These are phyloP conservation scores for Miniopterus natalensis DNA, from an alignment of 2,113 vertebrate genomes.

Conservation along the genomic window DNA sequence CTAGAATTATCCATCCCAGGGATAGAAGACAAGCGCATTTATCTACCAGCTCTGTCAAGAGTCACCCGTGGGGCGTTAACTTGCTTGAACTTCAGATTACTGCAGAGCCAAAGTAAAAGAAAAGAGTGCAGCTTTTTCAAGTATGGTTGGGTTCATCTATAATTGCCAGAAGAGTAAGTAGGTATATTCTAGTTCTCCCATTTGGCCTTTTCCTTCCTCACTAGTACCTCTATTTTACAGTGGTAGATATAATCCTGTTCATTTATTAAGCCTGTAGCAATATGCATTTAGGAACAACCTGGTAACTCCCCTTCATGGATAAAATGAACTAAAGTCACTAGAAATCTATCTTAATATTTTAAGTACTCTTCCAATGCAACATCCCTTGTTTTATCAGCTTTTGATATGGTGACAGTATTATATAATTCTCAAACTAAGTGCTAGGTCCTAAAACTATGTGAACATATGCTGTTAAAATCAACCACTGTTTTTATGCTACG, in stretches of 20 bases:
- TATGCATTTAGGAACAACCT: not conserved
- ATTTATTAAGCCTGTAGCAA: not conserved
- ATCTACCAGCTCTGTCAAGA: not conserved
- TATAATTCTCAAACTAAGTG: constrained; percentile 42
- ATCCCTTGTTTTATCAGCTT: not conserved
- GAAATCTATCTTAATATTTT: constrained; percentile 31
- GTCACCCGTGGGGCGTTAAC: not conserved
- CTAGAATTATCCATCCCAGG: not conserved
- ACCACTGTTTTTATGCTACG: not conserved
- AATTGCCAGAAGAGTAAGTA: not conserved
- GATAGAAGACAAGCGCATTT: not conserved
- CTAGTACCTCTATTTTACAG: not conserved
- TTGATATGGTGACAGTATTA: not conserved
- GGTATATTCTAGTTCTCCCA: not conserved
- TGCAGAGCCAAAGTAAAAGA: not conserved
- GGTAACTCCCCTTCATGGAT: not conserved
- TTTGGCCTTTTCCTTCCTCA: not conserved
- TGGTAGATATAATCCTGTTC: not conserved
- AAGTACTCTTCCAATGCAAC: not conserved
- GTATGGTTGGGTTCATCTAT: not conserved
- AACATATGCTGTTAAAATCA: not conserved
- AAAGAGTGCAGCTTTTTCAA: not conserved
- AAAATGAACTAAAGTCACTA: not conserved
- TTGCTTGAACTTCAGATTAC: not conserved
- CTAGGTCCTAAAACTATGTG: not conserved